These are phyloP conservation scores for Xestia sexstrigata DNA, from an alignment of 2,888 invertebrate species.

Conservation along the genomic window DNA sequence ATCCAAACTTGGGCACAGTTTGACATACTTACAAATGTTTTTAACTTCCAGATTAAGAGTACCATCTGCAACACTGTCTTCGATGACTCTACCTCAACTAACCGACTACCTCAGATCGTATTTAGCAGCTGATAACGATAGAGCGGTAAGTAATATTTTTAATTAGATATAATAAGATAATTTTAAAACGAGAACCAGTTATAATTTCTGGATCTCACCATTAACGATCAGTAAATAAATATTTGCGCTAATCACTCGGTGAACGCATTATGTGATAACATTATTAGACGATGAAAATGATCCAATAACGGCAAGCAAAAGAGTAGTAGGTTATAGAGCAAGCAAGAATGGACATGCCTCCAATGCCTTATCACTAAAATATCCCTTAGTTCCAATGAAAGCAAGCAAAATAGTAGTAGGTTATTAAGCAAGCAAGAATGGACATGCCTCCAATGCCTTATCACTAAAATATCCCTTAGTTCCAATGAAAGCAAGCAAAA, in stretches of 20 bases:
- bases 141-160: constrained; percentile 74
- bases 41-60: constrained; percentile 90
- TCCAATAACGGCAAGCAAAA: too few species aligned
- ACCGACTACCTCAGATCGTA: constrained; percentile 94
- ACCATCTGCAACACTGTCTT: constrained; percentile 94
- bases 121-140: constrained; percentile 85
- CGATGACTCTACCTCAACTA: constrained; percentile 96
- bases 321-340: too few species aligned
- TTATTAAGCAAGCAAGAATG: too few species aligned
- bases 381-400: too few species aligned
- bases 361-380: too few species aligned
- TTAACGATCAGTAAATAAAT: background rate
- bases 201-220: background rate
- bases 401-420: too few species aligned
- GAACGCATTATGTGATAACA: background rate
- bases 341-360: too few species aligned
- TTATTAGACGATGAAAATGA: background rate
- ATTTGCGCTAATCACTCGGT: background rate
- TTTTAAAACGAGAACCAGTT: background rate
- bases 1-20: too few species aligned
- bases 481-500: too few species aligned
- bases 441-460: too few species aligned
- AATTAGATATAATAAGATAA: background rate
- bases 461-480: too few species aligned
- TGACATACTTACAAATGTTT: background rate